Base-by-base conservation (phyloP, 2,888 invertebrate species). In the Ceramica pisi region DNA sequence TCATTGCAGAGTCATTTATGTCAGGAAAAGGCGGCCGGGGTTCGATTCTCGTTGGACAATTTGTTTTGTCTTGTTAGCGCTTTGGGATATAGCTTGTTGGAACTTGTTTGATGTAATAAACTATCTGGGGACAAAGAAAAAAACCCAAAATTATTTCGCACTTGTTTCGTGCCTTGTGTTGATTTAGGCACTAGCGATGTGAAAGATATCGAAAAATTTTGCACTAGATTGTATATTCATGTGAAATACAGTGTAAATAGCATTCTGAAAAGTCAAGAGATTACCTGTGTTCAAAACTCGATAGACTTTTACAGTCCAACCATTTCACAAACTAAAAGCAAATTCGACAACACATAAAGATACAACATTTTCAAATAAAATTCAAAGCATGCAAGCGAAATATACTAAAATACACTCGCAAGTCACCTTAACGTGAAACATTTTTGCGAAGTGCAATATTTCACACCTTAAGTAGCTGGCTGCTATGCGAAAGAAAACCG, bases 1-100 rank as follows among this genome's bases (percentile, higher is more conserved):
- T 89, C 90, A 91, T 88, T 89, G 89, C 86, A 84, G 79, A 71
- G 84, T 84, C 84, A 86, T 89, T 89, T 85, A 78, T 79, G 80
- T 83, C 83, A 79, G 66, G 64, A 70, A 85, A 86, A 81, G 77
- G 72, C 76, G 63, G 74, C 67, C 44, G 53, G 59, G 74, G 75
- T 85, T 86, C 81, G 83, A 83, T 83, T 86, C 85, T 77, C 60
- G 61, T 60, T 46, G 68, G 75, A 41, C 67, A 75, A 80, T 83
- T 84, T 83, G 75, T 83, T 83, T 81, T 83, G 81, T 81, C 81
- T 77, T 81, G 69, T 79, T 81, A 73, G 55, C 70, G 67, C 68
- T 61, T 67, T 67, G 75, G 79, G 71, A 71, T 63, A 61, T 23
- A 63, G 51, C 75, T 77, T 77, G 71, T 71, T 80, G 26, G 70